Evolutionary conservation across 2,888 invertebrate genomes (phyloP).

Genomic region (Sarcophaga rosellei): DNA sequence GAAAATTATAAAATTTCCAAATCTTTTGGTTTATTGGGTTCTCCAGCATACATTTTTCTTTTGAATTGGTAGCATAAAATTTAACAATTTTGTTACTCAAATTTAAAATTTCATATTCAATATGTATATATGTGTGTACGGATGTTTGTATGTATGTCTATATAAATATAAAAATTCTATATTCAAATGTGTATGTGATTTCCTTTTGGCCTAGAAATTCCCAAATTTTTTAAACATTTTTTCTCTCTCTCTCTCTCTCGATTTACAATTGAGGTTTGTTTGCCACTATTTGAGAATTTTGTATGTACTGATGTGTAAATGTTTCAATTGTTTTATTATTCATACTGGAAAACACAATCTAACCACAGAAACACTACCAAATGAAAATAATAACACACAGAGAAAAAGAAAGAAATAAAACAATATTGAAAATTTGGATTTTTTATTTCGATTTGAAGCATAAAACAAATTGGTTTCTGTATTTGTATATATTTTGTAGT

Average conservation of each 20-base stretch:
- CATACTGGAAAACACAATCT: neutral
- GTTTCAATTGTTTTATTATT: constrained; percentile 38
- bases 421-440: constrained; percentile 39
- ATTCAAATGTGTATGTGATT: neutral
- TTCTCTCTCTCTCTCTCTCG: no score
- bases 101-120: constrained; percentile 2
- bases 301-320: constrained; percentile 35
- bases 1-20: no score
- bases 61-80: neutral
- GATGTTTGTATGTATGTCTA: no score
- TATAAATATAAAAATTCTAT: no score
- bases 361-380: neutral
- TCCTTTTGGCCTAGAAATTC: neutral
- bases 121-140: neutral
- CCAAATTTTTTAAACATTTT: neutral
- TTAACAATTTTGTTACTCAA: neutral
- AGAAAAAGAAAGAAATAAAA: constrained; percentile 3
- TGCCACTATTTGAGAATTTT: constrained; percentile 8
- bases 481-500: neutral
- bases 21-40: no score
- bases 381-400: constrained; percentile 4
- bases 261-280: neutral
- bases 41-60: neutral
- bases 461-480: constrained; percentile 48
- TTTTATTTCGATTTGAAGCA: constrained; percentile 9